Evolutionary conservation across 2,113 vertebrate genomes (phyloP).

Genomic region (Montifringilla adamsi): DNA sequence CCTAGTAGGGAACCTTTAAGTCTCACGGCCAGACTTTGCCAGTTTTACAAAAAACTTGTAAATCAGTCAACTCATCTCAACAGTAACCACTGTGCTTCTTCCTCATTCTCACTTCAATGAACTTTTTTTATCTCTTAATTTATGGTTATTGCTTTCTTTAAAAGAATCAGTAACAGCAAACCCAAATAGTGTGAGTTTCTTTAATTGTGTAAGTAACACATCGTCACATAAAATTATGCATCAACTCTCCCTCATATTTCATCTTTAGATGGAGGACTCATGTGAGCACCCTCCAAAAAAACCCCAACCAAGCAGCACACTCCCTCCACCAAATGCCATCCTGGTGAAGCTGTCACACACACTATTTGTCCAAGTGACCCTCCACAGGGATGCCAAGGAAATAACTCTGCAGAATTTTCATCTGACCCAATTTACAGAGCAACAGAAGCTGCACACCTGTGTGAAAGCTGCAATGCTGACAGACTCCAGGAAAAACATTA

Average conservation of each 20-base stretch:
- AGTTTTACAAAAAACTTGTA: background rate
- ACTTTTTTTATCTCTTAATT: background rate
- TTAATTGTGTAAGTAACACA: background rate
- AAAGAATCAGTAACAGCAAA: background rate
- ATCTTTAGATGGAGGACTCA: background rate
- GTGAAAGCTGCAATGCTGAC: background rate
- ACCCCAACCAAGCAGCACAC: background rate
- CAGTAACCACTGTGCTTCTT: background rate
- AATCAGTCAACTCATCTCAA: background rate
- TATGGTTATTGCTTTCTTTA: background rate
- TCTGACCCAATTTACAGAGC: background rate
- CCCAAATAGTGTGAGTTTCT: background rate
- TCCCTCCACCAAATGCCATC: background rate
- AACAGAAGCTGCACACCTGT: background rate
- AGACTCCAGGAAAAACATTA: background rate
- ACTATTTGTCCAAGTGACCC: background rate
- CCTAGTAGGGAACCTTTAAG: background rate
- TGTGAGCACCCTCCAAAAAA: background rate
- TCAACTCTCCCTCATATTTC: background rate
- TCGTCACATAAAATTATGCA: background rate
- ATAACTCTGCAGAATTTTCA: accelerated
- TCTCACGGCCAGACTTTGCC: background rate
- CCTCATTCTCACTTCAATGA: background rate
- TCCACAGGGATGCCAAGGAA: background rate
- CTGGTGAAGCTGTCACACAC: background rate